Evolutionary conservation across 64 coral and sea anemone genomes (phyloP), one percentile per base, ranked within the genome.

Genomic region (Stichodactyla helianthus): DNA sequence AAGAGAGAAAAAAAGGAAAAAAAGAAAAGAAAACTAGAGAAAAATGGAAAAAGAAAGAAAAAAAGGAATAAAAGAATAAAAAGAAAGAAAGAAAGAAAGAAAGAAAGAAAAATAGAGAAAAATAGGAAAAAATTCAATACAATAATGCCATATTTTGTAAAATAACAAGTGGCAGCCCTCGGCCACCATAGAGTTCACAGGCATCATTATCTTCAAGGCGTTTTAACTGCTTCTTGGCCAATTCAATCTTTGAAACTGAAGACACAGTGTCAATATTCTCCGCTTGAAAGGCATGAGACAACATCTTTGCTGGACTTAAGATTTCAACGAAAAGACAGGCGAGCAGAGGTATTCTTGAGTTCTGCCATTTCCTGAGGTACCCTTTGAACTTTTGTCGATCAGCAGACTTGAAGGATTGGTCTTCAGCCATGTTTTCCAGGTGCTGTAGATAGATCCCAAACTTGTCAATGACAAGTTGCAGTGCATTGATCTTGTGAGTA

Each of bases 251-350:
- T 22, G 31, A 53, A 50, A 88, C 44, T 54, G 91, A 84, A 79
- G 82, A 93, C n/a, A 93, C 91, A 56, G 71, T 93, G 74, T 89
- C 86, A 53, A 93, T 89, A 76, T 82, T 82, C 51, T 89, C 82
- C 44, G 35, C 74, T 85, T 93, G 87, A 56, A 93, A 93, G 23
- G 82, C 82, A 55, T 88, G 87, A 19, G 91, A 89, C 71, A 88
- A 89, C 31, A 53, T 64, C 52, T 89, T 80, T 20, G 89, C 83
- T 25, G 88, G 88, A 68, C 50, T 68, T 5, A 89, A 59, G 11
- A 89, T 17, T 14, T 89, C 80, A 50, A 91, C 26, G 18, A 91
- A 91, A 17, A 91, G 70, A 86, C 83, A 60, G 17, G 89, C 63
- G 35, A 91, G 84, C 14, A 91, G 51, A 62, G 89, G 83, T 8